Evolutionary conservation across 2,797 vertebrate genomes (phyloP).

Genomic region (Smutsia gigantea): DNA sequence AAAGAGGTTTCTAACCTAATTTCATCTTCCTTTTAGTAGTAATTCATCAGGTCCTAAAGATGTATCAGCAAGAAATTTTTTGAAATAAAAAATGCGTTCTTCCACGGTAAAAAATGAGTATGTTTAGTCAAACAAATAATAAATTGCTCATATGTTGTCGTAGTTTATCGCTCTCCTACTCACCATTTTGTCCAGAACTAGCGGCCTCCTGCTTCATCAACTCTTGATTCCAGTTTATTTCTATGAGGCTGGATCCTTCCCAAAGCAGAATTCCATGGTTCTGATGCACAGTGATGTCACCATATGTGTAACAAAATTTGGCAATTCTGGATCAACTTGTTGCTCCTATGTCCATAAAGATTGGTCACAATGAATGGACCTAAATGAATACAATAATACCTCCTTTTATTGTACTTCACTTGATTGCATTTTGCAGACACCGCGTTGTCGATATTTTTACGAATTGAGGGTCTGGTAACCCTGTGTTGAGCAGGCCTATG

Average conservation of each 20-base stretch:
- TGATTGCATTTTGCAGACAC: too few species aligned
- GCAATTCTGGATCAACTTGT: neutral
- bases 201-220: neutral
- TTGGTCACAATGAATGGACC: neutral
- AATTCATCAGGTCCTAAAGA: conserved; percentile 42
- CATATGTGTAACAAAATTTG: neutral
- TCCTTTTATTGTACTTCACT: too few species aligned
- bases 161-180: neutral
- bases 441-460: too few species aligned
- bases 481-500: too few species aligned
- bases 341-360: neutral
- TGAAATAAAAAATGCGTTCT: conserved; percentile 31
- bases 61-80: conserved; percentile 28
- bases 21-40: conserved; percentile 35
- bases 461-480: too few species aligned
- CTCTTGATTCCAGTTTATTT: neutral
- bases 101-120: neutral
- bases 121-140: neutral
- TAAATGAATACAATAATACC: neutral
- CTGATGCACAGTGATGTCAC: neutral
- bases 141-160: neutral
- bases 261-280: neutral
- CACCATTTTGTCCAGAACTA: neutral
- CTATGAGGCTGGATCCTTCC: too few species aligned
- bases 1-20: conserved; percentile 38